A percentile compares a stretch with the other conserved stretches of the same genome.
These are phyloP conservation scores for Drosophila sp. DNA, from an alignment of 1,140 invertebrate genomes.

Conservation along the genomic window DNA sequence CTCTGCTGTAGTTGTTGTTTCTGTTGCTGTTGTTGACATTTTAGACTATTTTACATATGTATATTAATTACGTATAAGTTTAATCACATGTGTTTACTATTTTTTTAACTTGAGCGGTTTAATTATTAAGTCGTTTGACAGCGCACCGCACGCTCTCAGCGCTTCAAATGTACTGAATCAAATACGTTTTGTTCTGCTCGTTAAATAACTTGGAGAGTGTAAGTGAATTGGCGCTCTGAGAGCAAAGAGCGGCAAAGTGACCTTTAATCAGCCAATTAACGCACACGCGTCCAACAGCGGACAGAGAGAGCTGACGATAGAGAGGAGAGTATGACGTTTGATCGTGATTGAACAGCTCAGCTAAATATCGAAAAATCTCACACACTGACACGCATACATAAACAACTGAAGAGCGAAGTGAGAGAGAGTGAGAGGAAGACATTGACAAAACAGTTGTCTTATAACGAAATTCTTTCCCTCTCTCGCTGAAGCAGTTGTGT, in stretches of 20 bases:
- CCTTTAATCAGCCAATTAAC: conserved; percentile 42
- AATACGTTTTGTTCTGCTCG: conserved; percentile 23
- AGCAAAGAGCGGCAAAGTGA: conserved; percentile 14
- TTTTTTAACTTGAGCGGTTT: neutral
- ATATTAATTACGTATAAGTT: conserved; percentile 15
- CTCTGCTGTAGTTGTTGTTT: conserved; percentile 6
- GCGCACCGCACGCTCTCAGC: conserved; percentile 14
- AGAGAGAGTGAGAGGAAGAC: neutral
- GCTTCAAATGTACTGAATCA: conserved; percentile 58
- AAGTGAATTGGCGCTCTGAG: conserved; percentile 9
- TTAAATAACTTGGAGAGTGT: conserved; percentile 47
- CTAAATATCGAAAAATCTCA: neutral
- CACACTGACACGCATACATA: neutral
- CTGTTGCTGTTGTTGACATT: conserved; percentile 12
- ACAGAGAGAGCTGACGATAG: neutral
- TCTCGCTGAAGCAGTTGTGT: neutral
- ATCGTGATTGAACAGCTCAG: neutral
- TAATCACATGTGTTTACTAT: conserved; percentile 3
- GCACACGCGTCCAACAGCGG: neutral
- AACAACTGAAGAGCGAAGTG: neutral
- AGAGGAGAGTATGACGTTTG: neutral
- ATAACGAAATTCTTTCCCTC: neutral
- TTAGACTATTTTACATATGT: conserved; percentile 8
- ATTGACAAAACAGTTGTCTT: too few species aligned
- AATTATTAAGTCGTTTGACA: too few species aligned